phyloP scores from a whole-genome alignment of 2,113 vertebrate species.

The Motacilla alba region DNA sequence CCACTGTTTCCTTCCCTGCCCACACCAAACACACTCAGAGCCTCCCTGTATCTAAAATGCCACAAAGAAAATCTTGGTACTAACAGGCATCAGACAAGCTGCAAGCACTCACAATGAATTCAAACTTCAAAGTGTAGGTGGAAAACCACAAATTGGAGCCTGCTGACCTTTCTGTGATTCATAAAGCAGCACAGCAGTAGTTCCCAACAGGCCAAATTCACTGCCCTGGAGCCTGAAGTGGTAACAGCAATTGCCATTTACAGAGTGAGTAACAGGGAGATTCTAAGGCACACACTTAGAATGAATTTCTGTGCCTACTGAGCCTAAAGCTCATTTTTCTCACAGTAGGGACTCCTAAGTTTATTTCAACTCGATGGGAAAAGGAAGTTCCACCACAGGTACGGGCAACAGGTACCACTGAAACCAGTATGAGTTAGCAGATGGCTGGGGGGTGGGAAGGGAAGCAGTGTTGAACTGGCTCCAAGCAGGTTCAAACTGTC shows the following conservation, averaged over 20 bases:
- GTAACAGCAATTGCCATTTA: background rate
- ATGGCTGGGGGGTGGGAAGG: background rate
- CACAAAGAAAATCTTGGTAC: background rate
- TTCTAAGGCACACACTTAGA: background rate
- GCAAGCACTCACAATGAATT: background rate
- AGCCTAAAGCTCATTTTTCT: background rate
- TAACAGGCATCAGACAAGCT: background rate
- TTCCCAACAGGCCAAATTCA: background rate
- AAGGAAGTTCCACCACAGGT: background rate
- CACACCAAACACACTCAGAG: background rate
- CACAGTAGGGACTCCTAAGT: background rate
- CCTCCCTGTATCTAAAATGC: background rate
- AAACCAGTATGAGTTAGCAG: slow-evolving; percentile 12
- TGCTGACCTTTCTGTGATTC: slow-evolving; percentile 21
- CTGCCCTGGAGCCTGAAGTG: slow-evolving; percentile 12
- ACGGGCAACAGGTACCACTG: slow-evolving; percentile 21
- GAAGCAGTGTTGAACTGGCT: slow-evolving; percentile 12
- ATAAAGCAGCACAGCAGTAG: background rate
- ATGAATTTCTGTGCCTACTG: background rate
- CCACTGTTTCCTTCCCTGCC: slow-evolving; percentile 9
- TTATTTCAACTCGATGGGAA: background rate
- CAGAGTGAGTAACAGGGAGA: background rate
- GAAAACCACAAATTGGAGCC: slow-evolving; percentile 49
- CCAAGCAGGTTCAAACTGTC: slow-evolving; percentile 63
- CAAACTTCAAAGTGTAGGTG: slow-evolving; percentile 44